Evolutionary conservation across 2,888 invertebrate genomes (phyloP), one percentile per base, ranked within the genome.

Genomic region (Zaprionus lineosus): DNA sequence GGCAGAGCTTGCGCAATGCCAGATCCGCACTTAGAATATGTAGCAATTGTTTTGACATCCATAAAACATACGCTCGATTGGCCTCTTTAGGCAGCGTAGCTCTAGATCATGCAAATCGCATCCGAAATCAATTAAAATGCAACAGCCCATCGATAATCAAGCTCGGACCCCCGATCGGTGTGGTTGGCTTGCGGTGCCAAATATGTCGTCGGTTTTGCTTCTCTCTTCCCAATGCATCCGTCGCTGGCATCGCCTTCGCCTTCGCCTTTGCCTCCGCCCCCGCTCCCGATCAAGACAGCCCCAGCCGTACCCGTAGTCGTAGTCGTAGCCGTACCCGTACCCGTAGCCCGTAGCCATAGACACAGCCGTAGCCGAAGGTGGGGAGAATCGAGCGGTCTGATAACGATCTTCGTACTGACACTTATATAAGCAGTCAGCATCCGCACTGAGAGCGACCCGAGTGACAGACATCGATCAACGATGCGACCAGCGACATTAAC

Each of bases 401-500:
- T 78, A 84, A 81, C 59, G 62, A 78, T 78, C 77, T 71, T 26
- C 53, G 48, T 47, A 52, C 66, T 59, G 73, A 57, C 61, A 63
- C 74, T 81, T 85, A 81, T 85, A 83, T 85, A 81, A 85, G 64
- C 81, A 81, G 74, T 68, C 84, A 84, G 77, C 74, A 81, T 77
- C 77, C 81, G 64, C 46, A 69, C 53, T 29, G 14, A 21, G 41
- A 19, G n/a, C n/a, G 61, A 50, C 51, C 56, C 67, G 60, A 81
- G 63, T 83, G 79, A 85, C 81, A 79, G 78, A 83, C 78, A 79
- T 79, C 78, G 78, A 79, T 79, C 78, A 79, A 85, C 66, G 68
- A 66, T 63, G 79, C 74, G 55, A 70, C 57, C 66, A 58, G 52
- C 76, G 87, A 88, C 85, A 88, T 88, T 87, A 88, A 84, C 88